Conservation (phyloP, 2,113 vertebrate genomes). For the Vidua chalybeata region DNA sequence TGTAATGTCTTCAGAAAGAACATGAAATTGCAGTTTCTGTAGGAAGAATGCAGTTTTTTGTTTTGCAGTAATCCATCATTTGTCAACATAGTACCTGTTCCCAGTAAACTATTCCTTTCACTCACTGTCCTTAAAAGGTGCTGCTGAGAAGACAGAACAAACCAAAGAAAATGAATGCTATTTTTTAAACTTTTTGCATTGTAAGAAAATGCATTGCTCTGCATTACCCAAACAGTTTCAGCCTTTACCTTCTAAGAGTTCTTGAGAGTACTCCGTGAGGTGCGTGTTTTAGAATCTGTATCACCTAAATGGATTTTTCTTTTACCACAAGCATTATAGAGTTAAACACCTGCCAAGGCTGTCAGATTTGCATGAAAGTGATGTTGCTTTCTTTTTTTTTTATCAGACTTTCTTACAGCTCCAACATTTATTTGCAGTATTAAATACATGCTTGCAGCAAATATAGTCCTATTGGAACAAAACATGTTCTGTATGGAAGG, state of each 20-base stretch:
- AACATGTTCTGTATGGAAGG: background rate
- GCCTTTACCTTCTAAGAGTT: background rate
- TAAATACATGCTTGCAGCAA: background rate
- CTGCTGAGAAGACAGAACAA: background rate
- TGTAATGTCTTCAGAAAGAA: background rate
- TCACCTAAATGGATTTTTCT: background rate
- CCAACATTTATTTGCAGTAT: background rate
- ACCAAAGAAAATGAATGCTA: background rate
- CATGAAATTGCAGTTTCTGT: background rate
- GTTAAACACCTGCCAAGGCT: background rate
- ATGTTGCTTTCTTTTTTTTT: background rate
- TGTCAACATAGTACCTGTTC: background rate
- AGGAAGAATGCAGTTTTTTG: background rate
- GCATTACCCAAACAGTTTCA: background rate
- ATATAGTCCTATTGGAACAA: background rate
- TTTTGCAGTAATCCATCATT: background rate
- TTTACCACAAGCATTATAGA: background rate
- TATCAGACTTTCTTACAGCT: background rate
- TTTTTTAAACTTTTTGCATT: background rate
- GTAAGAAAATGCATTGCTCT: background rate
- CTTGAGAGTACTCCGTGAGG: background rate
- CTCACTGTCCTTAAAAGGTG: background rate
- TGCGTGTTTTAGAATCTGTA: background rate
- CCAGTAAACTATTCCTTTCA: background rate
- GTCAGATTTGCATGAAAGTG: background rate